These are phyloP conservation scores for Zaprionus tsacasi DNA, from an alignment of 1,140 invertebrate genomes.

Conservation along the genomic window DNA sequence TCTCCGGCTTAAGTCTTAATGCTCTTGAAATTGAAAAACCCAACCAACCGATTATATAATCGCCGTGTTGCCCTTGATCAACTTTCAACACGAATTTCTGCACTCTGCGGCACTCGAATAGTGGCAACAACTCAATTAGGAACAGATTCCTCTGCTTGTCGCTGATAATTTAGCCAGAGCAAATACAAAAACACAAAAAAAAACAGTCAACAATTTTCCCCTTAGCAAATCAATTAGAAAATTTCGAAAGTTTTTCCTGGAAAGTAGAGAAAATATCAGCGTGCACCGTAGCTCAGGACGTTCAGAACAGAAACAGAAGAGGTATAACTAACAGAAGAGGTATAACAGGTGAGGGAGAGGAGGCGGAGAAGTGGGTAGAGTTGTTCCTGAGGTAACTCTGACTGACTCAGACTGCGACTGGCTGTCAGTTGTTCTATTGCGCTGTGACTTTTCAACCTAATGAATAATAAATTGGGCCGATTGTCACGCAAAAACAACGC, in stretches of 20 bases:
- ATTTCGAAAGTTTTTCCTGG: slow-evolving; percentile 45
- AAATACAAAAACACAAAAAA: slow-evolving; percentile 8
- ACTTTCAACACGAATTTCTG: background rate
- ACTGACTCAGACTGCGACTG: slow-evolving; percentile 59
- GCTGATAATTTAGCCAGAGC: background rate
- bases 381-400: background rate
- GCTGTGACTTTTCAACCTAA: slow-evolving; percentile 81
- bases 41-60: background rate
- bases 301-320: background rate
- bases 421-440: slow-evolving; percentile 72
- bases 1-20: no score
- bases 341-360: slow-evolving; percentile 11
- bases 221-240: slow-evolving; percentile 68
- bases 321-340: slow-evolving; percentile 63
- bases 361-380: background rate
- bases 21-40: no score
- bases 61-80: slow-evolving; percentile 20
- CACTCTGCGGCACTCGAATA: background rate
- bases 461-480: slow-evolving; percentile 80
- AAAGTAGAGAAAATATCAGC: slow-evolving; percentile 27
- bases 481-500: slow-evolving; percentile 78
- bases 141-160: slow-evolving; percentile 19
- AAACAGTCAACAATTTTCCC: slow-evolving; percentile 40
- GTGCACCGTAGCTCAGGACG: no score
- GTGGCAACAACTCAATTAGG: slow-evolving; percentile 23